These are phyloP conservation scores for Chromoteleia sp. DNA, from an alignment of 2,888 invertebrate genomes.

Conservation along the genomic window DNA sequence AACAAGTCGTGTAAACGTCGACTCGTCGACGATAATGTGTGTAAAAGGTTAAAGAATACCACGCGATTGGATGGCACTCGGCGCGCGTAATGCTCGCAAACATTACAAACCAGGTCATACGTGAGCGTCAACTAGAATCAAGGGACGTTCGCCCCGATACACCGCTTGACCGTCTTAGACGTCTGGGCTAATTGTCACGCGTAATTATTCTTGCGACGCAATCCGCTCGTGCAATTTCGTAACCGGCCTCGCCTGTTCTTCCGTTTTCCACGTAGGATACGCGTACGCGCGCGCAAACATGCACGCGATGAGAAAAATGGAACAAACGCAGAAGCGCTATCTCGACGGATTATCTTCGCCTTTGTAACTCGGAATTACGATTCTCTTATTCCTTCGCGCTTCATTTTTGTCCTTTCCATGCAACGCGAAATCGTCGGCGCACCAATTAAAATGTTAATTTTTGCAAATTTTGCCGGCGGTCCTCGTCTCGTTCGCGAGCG, in stretches of 20 bases:
- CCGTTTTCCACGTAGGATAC: constrained; percentile 22
- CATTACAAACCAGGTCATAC: constrained; percentile 71
- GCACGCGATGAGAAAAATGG: constrained; percentile 50
- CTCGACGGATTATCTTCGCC: constrained; percentile 34
- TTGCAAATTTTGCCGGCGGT: too few species aligned
- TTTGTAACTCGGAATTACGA: constrained; percentile 23
- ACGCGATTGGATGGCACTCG: constrained; percentile 32
- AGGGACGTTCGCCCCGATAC: constrained; percentile 31
- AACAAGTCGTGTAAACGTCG: constrained; percentile 78
- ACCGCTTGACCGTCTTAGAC: constrained; percentile 4
- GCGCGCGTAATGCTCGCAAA: constrained; percentile 4
- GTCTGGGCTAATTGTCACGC: constrained; percentile 70
- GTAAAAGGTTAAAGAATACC: constrained; percentile 76
- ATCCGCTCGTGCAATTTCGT: constrained; percentile 49
- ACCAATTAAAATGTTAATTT: constrained; percentile 55
- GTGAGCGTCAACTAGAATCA: constrained; percentile 22
- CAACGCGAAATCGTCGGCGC: constrained; percentile 40
- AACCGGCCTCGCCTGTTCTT: constrained; percentile 23
- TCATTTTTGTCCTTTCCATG: constrained; percentile 26
- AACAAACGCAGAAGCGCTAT: constrained; percentile 34
- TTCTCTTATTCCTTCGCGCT: too few species aligned
- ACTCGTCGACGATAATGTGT: constrained; percentile 72
- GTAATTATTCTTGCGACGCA: constrained; percentile 72
- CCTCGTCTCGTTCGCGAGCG: neutral
- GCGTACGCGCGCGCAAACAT: neutral